Evolutionary conservation across 2,888 invertebrate genomes (phyloP).

Genomic region (Pseudoips prasinana): DNA sequence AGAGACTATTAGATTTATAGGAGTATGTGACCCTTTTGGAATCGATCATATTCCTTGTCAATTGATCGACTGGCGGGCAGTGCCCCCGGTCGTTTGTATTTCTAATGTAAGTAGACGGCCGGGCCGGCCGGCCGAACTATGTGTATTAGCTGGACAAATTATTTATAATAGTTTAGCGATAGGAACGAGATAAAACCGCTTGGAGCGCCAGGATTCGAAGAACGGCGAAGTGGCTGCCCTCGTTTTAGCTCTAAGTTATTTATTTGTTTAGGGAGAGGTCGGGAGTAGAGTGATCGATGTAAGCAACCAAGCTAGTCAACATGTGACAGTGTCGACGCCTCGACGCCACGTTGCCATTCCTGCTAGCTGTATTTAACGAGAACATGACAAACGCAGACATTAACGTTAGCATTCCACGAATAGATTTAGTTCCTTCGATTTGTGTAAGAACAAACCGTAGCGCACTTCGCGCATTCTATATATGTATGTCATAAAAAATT

Average conservation of each 20-base stretch:
- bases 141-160: constrained; percentile 75
- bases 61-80: constrained; percentile 38
- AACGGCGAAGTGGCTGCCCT: constrained; percentile 53
- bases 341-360: constrained; percentile 69
- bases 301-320: constrained; percentile 78
- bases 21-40: constrained; percentile 44
- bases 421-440: constrained; percentile 49
- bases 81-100: constrained; percentile 37
- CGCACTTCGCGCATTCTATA: constrained; percentile 17
- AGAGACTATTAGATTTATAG: constrained; percentile 72
- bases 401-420: constrained; percentile 34
- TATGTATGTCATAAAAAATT: constrained; percentile 46
- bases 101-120: constrained; percentile 51
- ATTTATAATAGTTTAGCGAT: constrained; percentile 63
- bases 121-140: constrained; percentile 49
- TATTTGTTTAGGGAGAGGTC: constrained; percentile 76
- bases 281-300: constrained; percentile 63
- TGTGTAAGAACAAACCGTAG: constrained; percentile 30
- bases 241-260: constrained; percentile 69
- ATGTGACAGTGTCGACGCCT: constrained; percentile 48
- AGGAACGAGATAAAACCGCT: constrained; percentile 38
- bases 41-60: constrained; percentile 47
- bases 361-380: constrained; percentile 53
- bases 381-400: constrained; percentile 50
- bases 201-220: constrained; percentile 39